phyloP scores from a whole-genome alignment of 1,140 invertebrate species.

The Trachelipus rathkii region DNA sequence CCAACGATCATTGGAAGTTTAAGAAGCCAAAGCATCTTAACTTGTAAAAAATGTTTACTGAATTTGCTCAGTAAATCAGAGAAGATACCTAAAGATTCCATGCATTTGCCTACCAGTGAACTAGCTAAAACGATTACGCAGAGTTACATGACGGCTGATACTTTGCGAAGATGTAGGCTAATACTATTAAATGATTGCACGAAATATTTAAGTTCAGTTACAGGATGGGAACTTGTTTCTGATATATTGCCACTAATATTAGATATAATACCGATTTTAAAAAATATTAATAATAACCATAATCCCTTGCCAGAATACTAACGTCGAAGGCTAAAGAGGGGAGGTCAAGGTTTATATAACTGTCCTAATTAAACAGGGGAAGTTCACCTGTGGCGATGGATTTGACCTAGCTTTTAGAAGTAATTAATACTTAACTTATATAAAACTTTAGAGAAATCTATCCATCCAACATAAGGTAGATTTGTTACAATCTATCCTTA shows the following conservation, averaged over 20 bases:
- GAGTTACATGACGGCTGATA: background rate
- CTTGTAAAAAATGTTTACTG: background rate
- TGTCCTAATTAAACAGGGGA: slow-evolving; percentile 29
- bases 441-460: too few species aligned
- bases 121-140: background rate
- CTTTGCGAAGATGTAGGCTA: background rate
- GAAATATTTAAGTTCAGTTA: background rate
- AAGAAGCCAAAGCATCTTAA: background rate
- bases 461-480: slow-evolving; percentile 26
- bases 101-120: background rate
- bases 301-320: slow-evolving; percentile 15
- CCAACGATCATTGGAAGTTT: background rate
- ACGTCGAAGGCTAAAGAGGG: slow-evolving; percentile 25
- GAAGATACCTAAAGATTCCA: background rate
- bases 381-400: slow-evolving; percentile 21
- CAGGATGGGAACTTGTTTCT: background rate
- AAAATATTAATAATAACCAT: background rate
- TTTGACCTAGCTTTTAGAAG: slow-evolving; percentile 20
- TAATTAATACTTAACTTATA: too few species aligned
- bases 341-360: slow-evolving; percentile 22
- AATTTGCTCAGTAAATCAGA: background rate
- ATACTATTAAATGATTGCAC: background rate
- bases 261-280: too few species aligned
- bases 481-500: slow-evolving; percentile 7
- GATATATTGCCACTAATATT: background rate